Percentiles rank a stretch among this genome's conserved stretches.
Conservation (phyloP, 2,797 vertebrate species). For the Malurus splendens region DNA sequence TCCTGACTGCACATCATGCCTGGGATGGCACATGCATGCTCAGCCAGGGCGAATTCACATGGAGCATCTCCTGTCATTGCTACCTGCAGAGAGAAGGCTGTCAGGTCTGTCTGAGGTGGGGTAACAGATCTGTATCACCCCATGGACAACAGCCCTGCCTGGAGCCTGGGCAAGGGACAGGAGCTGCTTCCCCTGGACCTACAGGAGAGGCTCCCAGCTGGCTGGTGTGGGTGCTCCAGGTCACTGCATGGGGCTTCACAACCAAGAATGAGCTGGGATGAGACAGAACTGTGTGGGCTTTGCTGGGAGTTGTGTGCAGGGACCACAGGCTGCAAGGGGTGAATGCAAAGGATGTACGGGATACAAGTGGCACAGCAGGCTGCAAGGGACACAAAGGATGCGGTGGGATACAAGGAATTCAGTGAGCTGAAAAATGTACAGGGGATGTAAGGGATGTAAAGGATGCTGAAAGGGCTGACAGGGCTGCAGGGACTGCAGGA, state of each 20-base stretch:
- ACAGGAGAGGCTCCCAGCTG: background rate
- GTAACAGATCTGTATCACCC: background rate
- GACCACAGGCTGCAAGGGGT: background rate
- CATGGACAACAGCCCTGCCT: background rate
- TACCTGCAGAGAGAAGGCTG: background rate
- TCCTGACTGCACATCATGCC: background rate
- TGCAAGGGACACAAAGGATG: background rate
- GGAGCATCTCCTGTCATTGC: background rate
- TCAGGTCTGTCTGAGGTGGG: background rate
- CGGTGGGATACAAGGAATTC: rapidly evolving
- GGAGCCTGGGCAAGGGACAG: background rate
- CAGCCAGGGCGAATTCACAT: background rate
- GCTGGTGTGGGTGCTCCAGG: background rate
- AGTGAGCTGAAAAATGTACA: background rate
- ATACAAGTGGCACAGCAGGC: background rate
- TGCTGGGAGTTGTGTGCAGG: background rate
- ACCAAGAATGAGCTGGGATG: background rate
- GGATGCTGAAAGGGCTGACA: background rate
- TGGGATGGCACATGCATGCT: rapidly evolving
- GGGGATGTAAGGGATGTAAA: background rate
- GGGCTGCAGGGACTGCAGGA: no score
- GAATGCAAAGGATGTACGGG: no score
- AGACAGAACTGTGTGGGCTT: background rate
- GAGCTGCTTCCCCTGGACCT: background rate
- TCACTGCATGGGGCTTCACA: rapidly evolving